These are phyloP conservation scores for Odontesthes bonariensis DNA, from an alignment of 2,113 vertebrate genomes.

Conservation along the genomic window DNA sequence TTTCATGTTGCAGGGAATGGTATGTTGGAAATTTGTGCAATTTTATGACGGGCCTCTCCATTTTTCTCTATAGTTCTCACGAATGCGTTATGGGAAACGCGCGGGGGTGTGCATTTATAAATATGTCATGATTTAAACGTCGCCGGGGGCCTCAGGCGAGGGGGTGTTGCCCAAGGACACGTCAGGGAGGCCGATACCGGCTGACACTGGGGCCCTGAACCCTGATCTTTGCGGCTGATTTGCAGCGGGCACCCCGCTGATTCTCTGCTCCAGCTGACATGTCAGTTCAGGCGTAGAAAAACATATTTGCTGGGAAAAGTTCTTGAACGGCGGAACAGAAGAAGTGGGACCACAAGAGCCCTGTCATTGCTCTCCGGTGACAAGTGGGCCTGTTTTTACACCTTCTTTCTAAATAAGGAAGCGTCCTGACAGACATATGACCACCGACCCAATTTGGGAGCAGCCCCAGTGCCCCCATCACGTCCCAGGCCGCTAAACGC, in stretches of 20 bases:
- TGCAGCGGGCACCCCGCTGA: neutral
- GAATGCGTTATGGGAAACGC: constrained; percentile 28
- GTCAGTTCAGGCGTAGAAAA: constrained; percentile 16
- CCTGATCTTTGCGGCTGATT: constrained; percentile 19
- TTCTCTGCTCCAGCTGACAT: constrained; percentile 4
- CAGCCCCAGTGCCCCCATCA: constrained; percentile 75
- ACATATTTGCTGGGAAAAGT: constrained; percentile 55
- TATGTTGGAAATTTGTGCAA: constrained; percentile 58
- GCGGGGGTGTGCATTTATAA: constrained; percentile 6
- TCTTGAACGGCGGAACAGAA: constrained; percentile 59
- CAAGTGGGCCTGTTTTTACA: constrained; percentile 86
- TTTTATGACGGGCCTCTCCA: constrained; percentile 47
- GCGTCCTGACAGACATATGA: constrained; percentile 80
- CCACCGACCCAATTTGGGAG: constrained; percentile 85
- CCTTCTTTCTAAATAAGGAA: constrained; percentile 93
- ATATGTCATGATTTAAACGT: constrained; percentile 43
- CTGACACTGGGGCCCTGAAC: constrained; percentile 31
- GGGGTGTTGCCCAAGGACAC: constrained; percentile 55
- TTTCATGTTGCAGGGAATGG: constrained; percentile 64
- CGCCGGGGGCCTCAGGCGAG: neutral
- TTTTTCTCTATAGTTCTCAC: constrained; percentile 31
- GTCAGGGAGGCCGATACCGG: constrained; percentile 40
- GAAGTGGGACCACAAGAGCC: constrained; percentile 74
- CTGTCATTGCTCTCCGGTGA: constrained; percentile 86
- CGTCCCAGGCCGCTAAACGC: constrained; percentile 58